Conservation (phyloP, 2,113 vertebrate genomes). For the Pelmatolapia mariae region DNA sequence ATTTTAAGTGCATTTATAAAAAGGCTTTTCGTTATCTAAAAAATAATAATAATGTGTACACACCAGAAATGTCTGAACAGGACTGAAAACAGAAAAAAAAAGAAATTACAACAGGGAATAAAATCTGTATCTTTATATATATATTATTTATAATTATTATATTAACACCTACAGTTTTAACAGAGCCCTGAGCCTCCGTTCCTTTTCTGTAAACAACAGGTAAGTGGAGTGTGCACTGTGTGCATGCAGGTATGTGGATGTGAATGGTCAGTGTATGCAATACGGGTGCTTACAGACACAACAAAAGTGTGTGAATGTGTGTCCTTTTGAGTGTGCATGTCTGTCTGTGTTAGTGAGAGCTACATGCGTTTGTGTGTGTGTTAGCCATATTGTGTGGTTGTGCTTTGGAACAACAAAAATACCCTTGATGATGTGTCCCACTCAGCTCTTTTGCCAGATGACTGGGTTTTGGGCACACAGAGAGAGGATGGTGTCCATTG, state of each 20-base stretch:
- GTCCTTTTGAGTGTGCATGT: neutral
- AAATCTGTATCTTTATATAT: neutral
- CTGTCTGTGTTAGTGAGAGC: neutral
- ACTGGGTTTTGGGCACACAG: constrained; percentile 38
- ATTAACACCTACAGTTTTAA: neutral
- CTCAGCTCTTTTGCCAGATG: constrained; percentile 69
- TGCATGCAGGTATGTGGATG: neutral
- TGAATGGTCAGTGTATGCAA: neutral
- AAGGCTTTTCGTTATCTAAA: neutral
- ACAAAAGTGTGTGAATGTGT: neutral
- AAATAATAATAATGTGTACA: neutral
- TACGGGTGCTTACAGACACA: neutral
- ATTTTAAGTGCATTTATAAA: neutral
- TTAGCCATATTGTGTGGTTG: constrained; percentile 13
- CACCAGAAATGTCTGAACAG: neutral
- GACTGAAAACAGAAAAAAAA: neutral
- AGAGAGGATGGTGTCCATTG: constrained; percentile 32
- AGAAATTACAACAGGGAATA: neutral
- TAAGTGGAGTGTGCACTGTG: neutral
- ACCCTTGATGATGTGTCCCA: constrained; percentile 46
- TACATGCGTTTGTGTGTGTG: neutral
- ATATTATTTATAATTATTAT: neutral
- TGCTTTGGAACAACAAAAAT: constrained; percentile 39
- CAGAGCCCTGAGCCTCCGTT: neutral
- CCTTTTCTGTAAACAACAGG: neutral